Conservation (phyloP, 2,797 vertebrate genomes). For the Adrianichthys oophorus region DNA sequence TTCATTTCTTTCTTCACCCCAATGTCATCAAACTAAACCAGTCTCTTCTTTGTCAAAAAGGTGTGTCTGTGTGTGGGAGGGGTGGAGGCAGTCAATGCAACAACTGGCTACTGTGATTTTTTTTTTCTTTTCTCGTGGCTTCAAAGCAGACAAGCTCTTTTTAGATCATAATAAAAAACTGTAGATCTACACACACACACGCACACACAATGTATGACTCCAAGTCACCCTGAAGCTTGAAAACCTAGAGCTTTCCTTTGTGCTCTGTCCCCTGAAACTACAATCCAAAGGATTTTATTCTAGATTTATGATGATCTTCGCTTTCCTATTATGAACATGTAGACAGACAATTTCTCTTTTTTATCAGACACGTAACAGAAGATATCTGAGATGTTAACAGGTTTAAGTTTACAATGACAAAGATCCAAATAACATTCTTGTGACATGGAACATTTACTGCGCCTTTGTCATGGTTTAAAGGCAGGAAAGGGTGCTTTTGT, state of each 20-base stretch:
- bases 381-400: constrained; percentile 45
- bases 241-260: constrained; percentile 69
- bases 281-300: constrained; percentile 37
- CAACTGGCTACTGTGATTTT: background rate
- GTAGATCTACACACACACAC: constrained; percentile 10
- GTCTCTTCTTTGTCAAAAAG: constrained; percentile 54
- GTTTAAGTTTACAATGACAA: constrained; percentile 18
- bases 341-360: constrained; percentile 32
- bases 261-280: constrained; percentile 23
- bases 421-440: constrained; percentile 13
- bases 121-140: constrained; percentile 51
- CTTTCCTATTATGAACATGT: constrained; percentile 47
- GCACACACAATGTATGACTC: constrained; percentile 14
- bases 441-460: constrained; percentile 14
- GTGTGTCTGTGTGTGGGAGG: constrained; percentile 7
- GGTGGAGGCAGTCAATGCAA: background rate
- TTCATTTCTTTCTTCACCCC: constrained; percentile 55
- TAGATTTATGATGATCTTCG: constrained; percentile 48
- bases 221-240: constrained; percentile 50
- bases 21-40: constrained; percentile 59
- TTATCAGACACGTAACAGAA: constrained; percentile 23
- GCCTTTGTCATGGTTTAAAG: constrained; percentile 26
- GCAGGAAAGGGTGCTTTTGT: constrained; percentile 29
- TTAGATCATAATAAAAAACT: constrained; percentile 52
- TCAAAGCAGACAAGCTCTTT: constrained; percentile 50